Percentiles rank a stretch among this genome's conserved stretches.
These are phyloP conservation scores for Glyphotaelius pellucidus DNA, from an alignment of 2,888 invertebrate species.

Conservation along the genomic window DNA sequence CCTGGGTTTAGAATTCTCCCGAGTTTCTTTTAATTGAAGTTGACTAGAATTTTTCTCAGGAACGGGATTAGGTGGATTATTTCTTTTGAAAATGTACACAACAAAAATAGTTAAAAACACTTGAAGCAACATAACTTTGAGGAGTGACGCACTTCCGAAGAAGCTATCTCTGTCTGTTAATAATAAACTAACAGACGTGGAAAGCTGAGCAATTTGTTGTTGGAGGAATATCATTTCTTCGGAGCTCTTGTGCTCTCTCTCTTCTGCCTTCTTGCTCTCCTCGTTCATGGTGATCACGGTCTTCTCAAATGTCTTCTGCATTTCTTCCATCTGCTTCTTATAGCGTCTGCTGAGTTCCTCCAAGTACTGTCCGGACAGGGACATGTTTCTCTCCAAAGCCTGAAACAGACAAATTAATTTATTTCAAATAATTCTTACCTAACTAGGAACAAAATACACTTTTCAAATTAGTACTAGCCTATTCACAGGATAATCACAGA, in stretches of 20 bases:
- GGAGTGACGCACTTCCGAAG: constrained; percentile 79
- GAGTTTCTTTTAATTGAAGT: constrained; percentile 69
- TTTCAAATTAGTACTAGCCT: neutral
- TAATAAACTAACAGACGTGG: constrained; percentile 79
- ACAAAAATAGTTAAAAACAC: constrained; percentile 75
- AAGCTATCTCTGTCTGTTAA: constrained; percentile 82
- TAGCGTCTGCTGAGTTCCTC: constrained; percentile 97
- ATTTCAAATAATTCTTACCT: neutral
- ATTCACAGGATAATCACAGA: too few relatives aligned
- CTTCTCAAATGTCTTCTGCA: constrained; percentile 90
- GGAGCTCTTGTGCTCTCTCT: constrained; percentile 86
- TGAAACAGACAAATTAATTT: constrained; percentile 71
- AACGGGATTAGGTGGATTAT: constrained; percentile 69
- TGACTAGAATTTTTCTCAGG: constrained; percentile 71
- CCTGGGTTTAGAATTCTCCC: constrained; percentile 77
- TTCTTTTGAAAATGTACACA: constrained; percentile 76
- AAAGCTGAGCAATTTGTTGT: constrained; percentile 81
- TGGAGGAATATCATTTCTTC: constrained; percentile 85
- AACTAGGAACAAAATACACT: neutral
- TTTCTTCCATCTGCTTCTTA: constrained; percentile 97
- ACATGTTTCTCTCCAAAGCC: constrained; percentile 97
- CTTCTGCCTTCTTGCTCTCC: constrained; percentile 82
- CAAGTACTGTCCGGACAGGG: constrained; percentile 95
- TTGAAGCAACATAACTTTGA: constrained; percentile 77
- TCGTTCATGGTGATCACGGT: constrained; percentile 85